phyloP scores from a whole-genome alignment of 2,888 invertebrate species.

The Machimus atricapillus region DNA sequence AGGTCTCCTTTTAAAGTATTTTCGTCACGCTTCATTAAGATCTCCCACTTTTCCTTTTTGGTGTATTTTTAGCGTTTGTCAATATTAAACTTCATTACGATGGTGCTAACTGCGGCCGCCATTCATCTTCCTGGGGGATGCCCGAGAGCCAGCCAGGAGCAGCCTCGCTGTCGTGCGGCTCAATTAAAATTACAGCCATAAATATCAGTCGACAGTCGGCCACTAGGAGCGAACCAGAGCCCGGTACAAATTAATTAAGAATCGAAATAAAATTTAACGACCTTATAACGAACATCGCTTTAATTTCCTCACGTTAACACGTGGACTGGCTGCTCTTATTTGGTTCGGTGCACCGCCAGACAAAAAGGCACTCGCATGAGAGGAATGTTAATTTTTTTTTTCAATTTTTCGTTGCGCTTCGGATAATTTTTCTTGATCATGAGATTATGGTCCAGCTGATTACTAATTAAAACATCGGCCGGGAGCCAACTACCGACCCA shows the following conservation, averaged over 20 bases:
- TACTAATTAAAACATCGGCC: not conserved
- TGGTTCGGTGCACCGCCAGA: not conserved
- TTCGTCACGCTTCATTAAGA: not conserved
- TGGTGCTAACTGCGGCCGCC: not conserved
- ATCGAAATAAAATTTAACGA: constrained; percentile 17
- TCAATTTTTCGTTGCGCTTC: not conserved
- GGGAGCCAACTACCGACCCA: not conserved
- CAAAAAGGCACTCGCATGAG: not conserved
- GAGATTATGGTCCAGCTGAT: not conserved
- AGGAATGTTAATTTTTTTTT: not conserved
- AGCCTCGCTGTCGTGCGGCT: not conserved
- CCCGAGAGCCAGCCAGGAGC: not conserved
- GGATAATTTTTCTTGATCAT: not conserved
- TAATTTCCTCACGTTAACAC: not conserved
- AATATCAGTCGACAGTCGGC: not conserved
- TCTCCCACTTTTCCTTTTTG: not conserved
- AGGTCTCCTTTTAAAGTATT: not conserved
- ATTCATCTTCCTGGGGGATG: not conserved
- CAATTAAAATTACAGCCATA: constrained; percentile 1
- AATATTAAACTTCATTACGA: not conserved
- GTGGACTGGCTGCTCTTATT: not conserved
- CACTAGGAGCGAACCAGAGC: not conserved
- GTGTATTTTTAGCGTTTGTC: not conserved
- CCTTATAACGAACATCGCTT: not conserved
- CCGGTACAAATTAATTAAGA: constrained; percentile 11